Evolutionary conservation across 2,113 vertebrate genomes (phyloP).

Genomic region (Hymenochirus boettgeri): DNA sequence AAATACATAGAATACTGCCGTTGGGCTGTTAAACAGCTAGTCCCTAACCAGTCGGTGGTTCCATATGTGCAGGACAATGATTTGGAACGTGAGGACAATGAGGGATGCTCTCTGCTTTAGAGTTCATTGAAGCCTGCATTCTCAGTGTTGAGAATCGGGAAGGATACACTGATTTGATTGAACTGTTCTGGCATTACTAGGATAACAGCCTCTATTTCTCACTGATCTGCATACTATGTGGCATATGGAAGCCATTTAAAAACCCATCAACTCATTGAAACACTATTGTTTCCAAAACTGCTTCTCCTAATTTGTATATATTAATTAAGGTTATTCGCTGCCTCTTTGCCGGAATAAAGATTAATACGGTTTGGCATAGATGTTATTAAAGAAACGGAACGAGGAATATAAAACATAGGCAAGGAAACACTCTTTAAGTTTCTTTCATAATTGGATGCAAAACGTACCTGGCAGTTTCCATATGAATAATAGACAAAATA

Average conservation of each 20-base stretch:
- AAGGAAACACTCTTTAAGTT: slow-evolving; percentile 19
- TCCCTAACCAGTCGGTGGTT: slow-evolving; percentile 7
- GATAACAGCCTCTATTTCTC: slow-evolving; percentile 12
- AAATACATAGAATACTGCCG: background rate
- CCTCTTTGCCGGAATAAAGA: slow-evolving; percentile 22
- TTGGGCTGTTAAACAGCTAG: slow-evolving; percentile 6
- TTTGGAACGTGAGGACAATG: slow-evolving; percentile 18
- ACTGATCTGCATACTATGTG: slow-evolving; percentile 8
- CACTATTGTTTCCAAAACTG: slow-evolving; percentile 11
- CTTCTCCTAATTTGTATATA: slow-evolving; percentile 27
- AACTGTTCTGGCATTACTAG: slow-evolving; percentile 23
- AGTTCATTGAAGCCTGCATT: slow-evolving; percentile 21
- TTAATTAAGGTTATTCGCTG: slow-evolving; percentile 22
- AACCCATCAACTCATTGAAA: slow-evolving; percentile 5
- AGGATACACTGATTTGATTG: slow-evolving; percentile 27
- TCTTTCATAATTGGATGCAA: slow-evolving; percentile 15
- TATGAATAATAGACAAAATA: slow-evolving; percentile 8
- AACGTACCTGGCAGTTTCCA: slow-evolving; percentile 35
- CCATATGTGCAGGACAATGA: slow-evolving; percentile 14
- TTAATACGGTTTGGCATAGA: background rate
- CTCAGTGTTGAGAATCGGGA: slow-evolving; percentile 25
- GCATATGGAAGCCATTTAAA: slow-evolving; percentile 36
- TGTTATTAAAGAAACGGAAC: no score
- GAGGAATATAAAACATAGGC: slow-evolving; percentile 24
- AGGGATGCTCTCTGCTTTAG: slow-evolving; percentile 16